Percentiles rank a stretch among this genome's conserved stretches.
These are phyloP conservation scores for Littorina saxatilis DNA, from an alignment of 1,140 invertebrate genomes.

Conservation along the genomic window DNA sequence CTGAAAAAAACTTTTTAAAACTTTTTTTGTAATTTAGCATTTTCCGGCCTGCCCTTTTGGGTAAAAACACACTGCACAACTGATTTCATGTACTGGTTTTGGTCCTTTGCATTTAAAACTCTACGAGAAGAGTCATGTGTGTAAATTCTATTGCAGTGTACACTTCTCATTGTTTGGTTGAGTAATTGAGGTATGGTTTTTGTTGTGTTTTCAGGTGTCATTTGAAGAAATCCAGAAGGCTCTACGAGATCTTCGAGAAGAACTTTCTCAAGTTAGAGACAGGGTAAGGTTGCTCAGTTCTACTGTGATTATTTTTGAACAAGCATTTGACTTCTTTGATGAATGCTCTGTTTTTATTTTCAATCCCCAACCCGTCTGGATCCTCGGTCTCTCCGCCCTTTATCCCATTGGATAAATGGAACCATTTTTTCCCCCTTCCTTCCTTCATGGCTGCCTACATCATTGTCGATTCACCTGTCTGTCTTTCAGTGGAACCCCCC, in stretches of 20 bases:
- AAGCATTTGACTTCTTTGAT: neutral
- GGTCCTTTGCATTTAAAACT: too few relatives aligned
- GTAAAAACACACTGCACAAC: too few relatives aligned
- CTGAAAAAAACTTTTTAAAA: too few relatives aligned
- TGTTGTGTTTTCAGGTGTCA: slow-evolving; percentile 65
- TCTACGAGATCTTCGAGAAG: slow-evolving; percentile 59
- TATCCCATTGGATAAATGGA: too few relatives aligned
- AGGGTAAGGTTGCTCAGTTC: too few relatives aligned
- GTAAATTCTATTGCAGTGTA: too few relatives aligned
- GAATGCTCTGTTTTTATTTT: too few relatives aligned
- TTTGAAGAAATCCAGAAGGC: slow-evolving; percentile 68
- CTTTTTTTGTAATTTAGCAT: too few relatives aligned
- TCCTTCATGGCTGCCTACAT: neutral
- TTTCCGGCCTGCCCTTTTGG: neutral
- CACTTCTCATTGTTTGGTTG: neutral
- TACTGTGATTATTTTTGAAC: neutral
- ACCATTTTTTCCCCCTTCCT: too few relatives aligned
- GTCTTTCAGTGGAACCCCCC: too few relatives aligned
- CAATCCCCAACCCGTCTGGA: neutral
- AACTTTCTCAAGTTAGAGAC: slow-evolving; percentile 62
- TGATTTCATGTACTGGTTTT: too few relatives aligned
- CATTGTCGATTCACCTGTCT: neutral
- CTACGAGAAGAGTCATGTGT: too few relatives aligned
- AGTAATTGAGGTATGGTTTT: neutral
- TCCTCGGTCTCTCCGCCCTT: neutral